Base-by-base conservation (phyloP, 37 sponge, comb jelly and placozoan genomes). In the Hexactinellida sp. region DNA sequence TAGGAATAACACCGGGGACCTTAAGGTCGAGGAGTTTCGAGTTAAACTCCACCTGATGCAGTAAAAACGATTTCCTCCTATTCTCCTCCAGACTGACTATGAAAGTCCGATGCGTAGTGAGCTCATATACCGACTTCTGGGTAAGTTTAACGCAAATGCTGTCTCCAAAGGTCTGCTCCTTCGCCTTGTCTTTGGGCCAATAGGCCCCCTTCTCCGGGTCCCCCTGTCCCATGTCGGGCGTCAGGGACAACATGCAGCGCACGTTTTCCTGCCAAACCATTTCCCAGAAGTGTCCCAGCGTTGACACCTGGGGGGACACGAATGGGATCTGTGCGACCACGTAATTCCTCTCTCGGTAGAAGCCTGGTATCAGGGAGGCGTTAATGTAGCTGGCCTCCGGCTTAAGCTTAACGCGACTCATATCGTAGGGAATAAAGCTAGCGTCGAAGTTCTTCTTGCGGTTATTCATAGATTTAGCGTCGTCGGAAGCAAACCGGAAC, bases 181-280 rank as follows among this genome's bases (percentile, higher is more conserved):
- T 7, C 25, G 3, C 34, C 76, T 28, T 23, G 5, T 63, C 76
- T 63, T 63, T 63, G 28, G 76, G 76, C 76, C 76, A 63, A n/a
- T 25, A 63, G 5, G 30, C 76, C 3, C 28, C 30, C 52, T 47
- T 47, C 52, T 47, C 52, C 9, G 52, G 52, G 52, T 47, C 52
- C n/a, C n/a, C n/a, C 47, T 41, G 47, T 13, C 10, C 5, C 34
- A n/a, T n/a, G 19, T 63, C 76, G 3, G 76, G 1, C 5, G 76
- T 63, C 13, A 63, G 21, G 25, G 76, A 63, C 32, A 63, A 7
- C 19, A 63, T 63, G 34, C 76, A 63, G 76, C 76, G 76, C 5
- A 63, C 34, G 34, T 63, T 63, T n/a, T 63, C 76, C 76, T 63
- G 76, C 76, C 76, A 63, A n/a, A 63, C 76, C 76, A 63, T 63